phyloP scores from a whole-genome alignment of 2,797 vertebrate genomes.

The Threskiornis aethiopicus region DNA sequence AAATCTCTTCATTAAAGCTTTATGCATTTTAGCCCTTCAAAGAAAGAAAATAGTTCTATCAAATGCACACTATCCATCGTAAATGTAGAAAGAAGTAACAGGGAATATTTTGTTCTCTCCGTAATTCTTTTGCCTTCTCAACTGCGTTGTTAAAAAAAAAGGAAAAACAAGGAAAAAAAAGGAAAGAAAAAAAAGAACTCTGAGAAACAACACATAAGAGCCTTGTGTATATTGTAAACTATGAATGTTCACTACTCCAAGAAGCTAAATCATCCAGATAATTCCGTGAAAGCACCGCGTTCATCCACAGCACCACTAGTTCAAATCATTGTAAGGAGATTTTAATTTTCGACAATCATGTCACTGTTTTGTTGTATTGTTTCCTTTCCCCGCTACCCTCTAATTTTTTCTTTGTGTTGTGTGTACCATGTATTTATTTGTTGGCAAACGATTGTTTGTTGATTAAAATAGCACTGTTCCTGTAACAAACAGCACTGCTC shows the following conservation, averaged over 20 bases:
- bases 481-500: slow-evolving; percentile 92
- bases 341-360: slow-evolving; percentile 99
- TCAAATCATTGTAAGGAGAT: slow-evolving; percentile 89
- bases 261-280: slow-evolving; percentile 74
- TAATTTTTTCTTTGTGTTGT: slow-evolving; percentile 87
- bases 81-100: slow-evolving; percentile 74
- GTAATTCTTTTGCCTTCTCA: slow-evolving; percentile 79
- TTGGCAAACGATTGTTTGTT: slow-evolving; percentile 98
- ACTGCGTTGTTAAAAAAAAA: slow-evolving; percentile 69
- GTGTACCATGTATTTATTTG: slow-evolving; percentile 99
- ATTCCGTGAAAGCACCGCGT: slow-evolving; percentile 58
- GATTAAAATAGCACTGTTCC: slow-evolving; percentile 96
- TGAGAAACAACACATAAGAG: slow-evolving; percentile 70
- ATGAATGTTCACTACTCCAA: slow-evolving; percentile 76
- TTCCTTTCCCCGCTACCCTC: slow-evolving; percentile 69
- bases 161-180: slow-evolving; percentile 17
- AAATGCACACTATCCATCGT: slow-evolving; percentile 73
- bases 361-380: slow-evolving; percentile 80
- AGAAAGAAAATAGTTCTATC: slow-evolving; percentile 76
- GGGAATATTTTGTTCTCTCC: slow-evolving; percentile 72
- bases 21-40: slow-evolving; percentile 81
- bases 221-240: slow-evolving; percentile 84
- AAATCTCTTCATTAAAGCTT: slow-evolving; percentile 77
- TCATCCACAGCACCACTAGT: slow-evolving; percentile 87
- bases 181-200: slow-evolving; percentile 25